Evolutionary conservation across 92 coral and sea anemone genomes (phyloP).

Genomic region (Micromussa lordhowensis): DNA sequence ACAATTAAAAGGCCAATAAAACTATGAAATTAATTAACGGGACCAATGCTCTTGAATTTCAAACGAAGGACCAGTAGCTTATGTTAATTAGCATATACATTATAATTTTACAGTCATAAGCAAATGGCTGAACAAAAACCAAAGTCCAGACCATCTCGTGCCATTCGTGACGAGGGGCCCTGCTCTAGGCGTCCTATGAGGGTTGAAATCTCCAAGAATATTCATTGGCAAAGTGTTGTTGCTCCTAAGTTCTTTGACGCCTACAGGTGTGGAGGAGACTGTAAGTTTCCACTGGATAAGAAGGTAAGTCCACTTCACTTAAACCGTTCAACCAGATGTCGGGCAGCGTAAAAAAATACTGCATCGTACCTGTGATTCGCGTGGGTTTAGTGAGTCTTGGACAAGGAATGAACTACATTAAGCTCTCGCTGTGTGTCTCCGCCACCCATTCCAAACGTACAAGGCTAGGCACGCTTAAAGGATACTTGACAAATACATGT

Average conservation of each 20-base stretch:
- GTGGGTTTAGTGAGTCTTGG: too few relatives aligned
- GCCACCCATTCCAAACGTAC: too few relatives aligned
- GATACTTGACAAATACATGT: too few relatives aligned
- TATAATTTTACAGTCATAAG: neutral
- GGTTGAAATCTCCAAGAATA: neutral
- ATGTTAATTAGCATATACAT: neutral
- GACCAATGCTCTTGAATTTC: neutral
- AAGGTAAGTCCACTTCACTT: neutral
- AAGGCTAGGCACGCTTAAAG: too few relatives aligned
- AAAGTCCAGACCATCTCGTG: constrained; percentile 24
- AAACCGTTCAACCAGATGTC: neutral
- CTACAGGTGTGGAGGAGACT: constrained; percentile 40
- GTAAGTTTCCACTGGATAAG: constrained; percentile 22
- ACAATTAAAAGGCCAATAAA: too few relatives aligned
- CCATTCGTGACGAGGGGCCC: constrained; percentile 22
- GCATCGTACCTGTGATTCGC: too few relatives aligned
- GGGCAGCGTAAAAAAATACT: too few relatives aligned
- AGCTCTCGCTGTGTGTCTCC: too few relatives aligned
- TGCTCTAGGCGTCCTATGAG: constrained; percentile 32
- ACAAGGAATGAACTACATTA: too few relatives aligned
- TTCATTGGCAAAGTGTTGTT: neutral
- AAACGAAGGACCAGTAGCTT: neutral
- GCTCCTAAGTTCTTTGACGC: constrained; percentile 9
- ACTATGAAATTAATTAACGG: neutral
- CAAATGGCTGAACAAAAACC: neutral